Conservation (phyloP, 2,888 invertebrate genomes). For the Drosophila hawaiiensis region DNA sequence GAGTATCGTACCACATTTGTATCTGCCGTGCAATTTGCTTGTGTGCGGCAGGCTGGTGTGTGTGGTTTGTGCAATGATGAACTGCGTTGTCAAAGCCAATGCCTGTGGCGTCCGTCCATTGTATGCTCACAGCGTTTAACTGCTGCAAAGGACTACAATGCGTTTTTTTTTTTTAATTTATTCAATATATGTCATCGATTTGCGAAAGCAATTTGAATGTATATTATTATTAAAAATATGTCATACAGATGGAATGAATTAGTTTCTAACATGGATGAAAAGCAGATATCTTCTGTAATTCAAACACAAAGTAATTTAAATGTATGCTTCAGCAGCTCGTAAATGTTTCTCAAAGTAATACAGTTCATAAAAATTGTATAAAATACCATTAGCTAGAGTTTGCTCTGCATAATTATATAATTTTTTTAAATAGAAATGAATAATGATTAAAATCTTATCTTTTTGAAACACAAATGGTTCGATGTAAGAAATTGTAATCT, state of each 20-base stretch:
- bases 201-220: constrained; percentile 1
- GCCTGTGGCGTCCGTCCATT: constrained; percentile 37
- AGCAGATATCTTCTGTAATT: not conserved
- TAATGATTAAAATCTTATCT: not conserved
- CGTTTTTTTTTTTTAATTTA: constrained; percentile 48
- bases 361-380: not conserved
- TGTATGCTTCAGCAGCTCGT: not conserved
- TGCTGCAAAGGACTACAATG: constrained; percentile 35
- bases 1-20: constrained; percentile 53
- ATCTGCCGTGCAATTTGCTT: constrained; percentile 12
- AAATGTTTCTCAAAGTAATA: not conserved
- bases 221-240: not conserved
- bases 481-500: constrained; percentile 3
- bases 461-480: not conserved
- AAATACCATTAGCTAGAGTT: not conserved
- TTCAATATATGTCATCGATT: constrained; percentile 19
- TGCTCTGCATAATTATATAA: not conserved
- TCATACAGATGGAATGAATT: not conserved
- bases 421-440: not conserved
- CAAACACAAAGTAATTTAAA: not conserved
- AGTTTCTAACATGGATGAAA: not conserved
- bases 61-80: constrained; percentile 28
- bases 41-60: not conserved
- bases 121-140: constrained; percentile 44
- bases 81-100: constrained; percentile 62